phyloP scores from a whole-genome alignment of 2,113 vertebrate species.

The Enhydra lutris region DNA sequence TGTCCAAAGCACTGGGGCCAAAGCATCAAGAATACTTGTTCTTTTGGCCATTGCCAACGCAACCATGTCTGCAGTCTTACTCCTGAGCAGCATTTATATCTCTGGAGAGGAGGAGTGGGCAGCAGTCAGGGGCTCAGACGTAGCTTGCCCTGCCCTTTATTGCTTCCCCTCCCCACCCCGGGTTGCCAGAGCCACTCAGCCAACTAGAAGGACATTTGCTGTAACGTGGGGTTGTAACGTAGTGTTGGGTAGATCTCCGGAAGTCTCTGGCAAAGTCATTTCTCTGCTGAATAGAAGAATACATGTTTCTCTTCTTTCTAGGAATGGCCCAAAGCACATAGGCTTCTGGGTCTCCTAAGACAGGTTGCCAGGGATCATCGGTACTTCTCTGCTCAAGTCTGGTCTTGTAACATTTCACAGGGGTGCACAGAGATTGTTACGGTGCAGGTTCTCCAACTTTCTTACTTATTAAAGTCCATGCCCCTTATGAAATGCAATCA shows the following conservation, averaged over 20 bases:
- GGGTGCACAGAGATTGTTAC: neutral
- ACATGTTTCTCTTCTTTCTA: neutral
- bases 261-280: neutral
- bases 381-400: neutral
- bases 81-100: neutral
- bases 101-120: neutral
- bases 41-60: neutral
- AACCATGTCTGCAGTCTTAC: neutral
- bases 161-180: neutral
- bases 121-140: neutral
- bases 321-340: neutral
- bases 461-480: neutral
- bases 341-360: neutral
- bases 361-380: neutral
- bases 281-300: neutral
- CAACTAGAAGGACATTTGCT: neutral
- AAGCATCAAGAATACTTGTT: neutral
- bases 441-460: neutral
- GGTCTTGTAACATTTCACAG: neutral
- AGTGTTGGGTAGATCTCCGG: neutral
- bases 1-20: neutral
- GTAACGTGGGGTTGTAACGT: neutral
- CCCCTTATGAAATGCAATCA: neutral
- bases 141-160: neutral
- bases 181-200: neutral